Evolutionary conservation across 2,797 vertebrate genomes (phyloP), one percentile per base, ranked within the genome.

Genomic region (Phataginus tetradactyla): DNA sequence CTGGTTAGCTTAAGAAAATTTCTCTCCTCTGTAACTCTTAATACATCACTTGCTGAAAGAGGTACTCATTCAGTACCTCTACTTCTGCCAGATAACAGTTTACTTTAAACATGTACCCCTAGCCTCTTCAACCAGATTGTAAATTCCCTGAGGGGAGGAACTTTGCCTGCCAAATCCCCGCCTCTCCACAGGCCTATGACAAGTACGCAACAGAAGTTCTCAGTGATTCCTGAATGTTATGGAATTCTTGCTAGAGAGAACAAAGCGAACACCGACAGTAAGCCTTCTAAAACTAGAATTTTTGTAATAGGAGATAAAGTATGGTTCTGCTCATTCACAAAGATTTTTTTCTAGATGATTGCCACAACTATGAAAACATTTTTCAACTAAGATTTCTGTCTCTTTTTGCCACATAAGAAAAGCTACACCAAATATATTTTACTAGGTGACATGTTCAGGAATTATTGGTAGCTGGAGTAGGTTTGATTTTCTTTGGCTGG

Each of bases 211-310:
- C 23, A 57, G 42, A 93, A 71, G 55, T 88, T 85, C 53, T 92
- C 55, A 90, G 42, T 57, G n/a, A 92, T 17, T 86, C 34, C 74
- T 84, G 13, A 42, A 80, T 61, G 27, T 53, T 80, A 93, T 1
- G 12, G 63, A 83, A 14, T 90, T 92, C 32, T 32, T 84, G 42
- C 64, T 57, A 94, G 42, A 94, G 34, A 66, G 7, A 81, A 87
- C 45, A 92, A 94, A 55, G 64, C 29, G 53, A 87, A 85, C 51
- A n/a, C 37, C 66, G 71, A 37, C 39, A 83, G 37, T 39, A 96
- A 90, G 53, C 39, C 61, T 94, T 93, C 32, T 78, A 32, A 88
- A 96, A 81, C 15, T 90, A 80, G 18, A 87, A 81, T 88, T 78
- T 20, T 88, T 78, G 17, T 69, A 69, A 72, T 4, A 72, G 64